Percentiles rank a stretch among this genome's conserved stretches.
These are phyloP conservation scores for Danaus melanippus DNA, from an alignment of 1,140 invertebrate species.

Conservation along the genomic window DNA sequence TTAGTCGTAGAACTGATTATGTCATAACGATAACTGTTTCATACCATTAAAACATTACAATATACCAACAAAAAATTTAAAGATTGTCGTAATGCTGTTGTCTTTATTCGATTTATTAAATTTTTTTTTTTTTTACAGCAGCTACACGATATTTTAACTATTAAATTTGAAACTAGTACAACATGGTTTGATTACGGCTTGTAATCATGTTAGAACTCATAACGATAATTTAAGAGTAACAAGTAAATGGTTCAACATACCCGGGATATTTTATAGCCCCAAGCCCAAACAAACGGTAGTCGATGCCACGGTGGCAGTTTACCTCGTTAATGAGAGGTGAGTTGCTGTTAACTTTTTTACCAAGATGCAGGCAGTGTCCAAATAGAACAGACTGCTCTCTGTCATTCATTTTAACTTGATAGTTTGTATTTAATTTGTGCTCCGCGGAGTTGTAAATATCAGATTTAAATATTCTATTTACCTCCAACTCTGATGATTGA, in stretches of 20 bases:
- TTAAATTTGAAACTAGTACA: too few species aligned
- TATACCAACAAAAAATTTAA: too few species aligned
- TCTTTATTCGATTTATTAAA: too few species aligned
- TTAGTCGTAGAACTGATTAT: too few species aligned
- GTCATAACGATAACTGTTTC: too few species aligned
- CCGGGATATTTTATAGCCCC: conserved; percentile 32
- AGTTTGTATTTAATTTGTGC: conserved; percentile 31
- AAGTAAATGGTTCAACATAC: conserved; percentile 15
- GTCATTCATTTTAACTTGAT: conserved; percentile 18
- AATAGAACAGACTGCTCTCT: conserved; percentile 27
- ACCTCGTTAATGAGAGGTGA: conserved; percentile 37
- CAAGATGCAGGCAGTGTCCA: conserved; percentile 26
- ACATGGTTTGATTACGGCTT: too few species aligned
- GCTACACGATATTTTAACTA: too few species aligned
- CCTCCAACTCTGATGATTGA: conserved; percentile 68
- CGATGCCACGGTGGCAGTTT: conserved; percentile 24
- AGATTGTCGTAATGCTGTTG: too few species aligned
- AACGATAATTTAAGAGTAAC: too few species aligned
- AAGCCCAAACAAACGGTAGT: conserved; percentile 35
- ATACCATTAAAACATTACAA: too few species aligned
- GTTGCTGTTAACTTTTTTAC: conserved; percentile 21
- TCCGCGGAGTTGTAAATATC: conserved; percentile 64
- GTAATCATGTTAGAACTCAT: too few species aligned
- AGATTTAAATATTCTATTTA: conserved; percentile 73
- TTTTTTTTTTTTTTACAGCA: too few species aligned